phyloP scores from a whole-genome alignment of 1,140 invertebrate genomes.

The Drosophila burlai region DNA sequence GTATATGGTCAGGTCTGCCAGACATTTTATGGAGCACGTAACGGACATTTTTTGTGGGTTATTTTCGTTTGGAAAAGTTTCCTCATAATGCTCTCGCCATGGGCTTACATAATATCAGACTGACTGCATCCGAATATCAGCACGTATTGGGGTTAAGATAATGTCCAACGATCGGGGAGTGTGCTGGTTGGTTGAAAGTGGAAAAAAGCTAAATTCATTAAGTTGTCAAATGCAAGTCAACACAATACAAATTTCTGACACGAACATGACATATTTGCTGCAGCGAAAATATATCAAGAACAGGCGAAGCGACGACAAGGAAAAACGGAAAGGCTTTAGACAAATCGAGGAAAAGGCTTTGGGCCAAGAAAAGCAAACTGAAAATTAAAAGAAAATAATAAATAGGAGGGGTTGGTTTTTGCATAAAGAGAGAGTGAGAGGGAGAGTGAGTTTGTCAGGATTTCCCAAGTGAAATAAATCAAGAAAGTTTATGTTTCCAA shows the following conservation, averaged over 20 bases:
- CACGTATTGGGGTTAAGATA: constrained; percentile 70
- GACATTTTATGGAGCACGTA: constrained; percentile 75
- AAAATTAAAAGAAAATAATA: constrained; percentile 24
- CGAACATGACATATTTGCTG: constrained; percentile 66
- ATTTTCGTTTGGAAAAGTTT: constrained; percentile 62
- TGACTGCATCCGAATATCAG: constrained; percentile 40
- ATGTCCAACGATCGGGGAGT: constrained; percentile 30
- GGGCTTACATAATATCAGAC: constrained; percentile 40
- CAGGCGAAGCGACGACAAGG: constrained; percentile 7
- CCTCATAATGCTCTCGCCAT: constrained; percentile 62
- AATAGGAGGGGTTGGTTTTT: constrained; percentile 35
- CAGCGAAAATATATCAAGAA: constrained; percentile 12
- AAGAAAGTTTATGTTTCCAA: background rate
- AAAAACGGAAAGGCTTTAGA: constrained; percentile 1
- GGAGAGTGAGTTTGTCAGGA: background rate
- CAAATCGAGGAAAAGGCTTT: constrained; percentile 14
- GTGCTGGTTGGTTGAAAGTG: constrained; percentile 1
- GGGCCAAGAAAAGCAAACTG: constrained; percentile 10
- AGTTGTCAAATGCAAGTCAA: constrained; percentile 84
- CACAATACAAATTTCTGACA: constrained; percentile 73
- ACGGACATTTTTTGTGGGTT: constrained; percentile 47
- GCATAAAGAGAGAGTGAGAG: background rate
- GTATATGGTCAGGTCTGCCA: constrained; percentile 52
- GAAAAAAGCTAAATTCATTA: constrained; percentile 72
- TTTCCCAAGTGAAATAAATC: background rate